These are phyloP conservation scores for Rhinoptilus africanus DNA, from an alignment of 2,113 vertebrate genomes.

Conservation along the genomic window DNA sequence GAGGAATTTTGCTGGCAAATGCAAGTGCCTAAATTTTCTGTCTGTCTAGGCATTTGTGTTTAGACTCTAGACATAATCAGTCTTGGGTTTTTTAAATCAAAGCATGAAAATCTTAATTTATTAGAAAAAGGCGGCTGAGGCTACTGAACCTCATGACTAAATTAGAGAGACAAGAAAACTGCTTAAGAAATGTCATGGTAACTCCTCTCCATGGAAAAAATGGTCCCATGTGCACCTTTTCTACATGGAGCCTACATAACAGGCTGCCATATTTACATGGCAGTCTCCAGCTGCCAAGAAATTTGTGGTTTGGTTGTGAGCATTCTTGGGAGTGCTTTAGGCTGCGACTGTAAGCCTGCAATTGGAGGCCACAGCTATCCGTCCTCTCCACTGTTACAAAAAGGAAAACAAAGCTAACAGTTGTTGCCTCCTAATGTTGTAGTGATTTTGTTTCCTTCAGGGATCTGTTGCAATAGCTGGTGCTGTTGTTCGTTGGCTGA, in stretches of 20 bases:
- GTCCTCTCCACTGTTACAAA: not conserved
- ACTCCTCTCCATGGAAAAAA: not conserved
- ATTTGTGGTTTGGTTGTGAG: not conserved
- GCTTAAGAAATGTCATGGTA: not conserved
- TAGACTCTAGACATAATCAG: not conserved
- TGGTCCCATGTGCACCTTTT: not conserved
- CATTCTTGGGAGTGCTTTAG: not conserved
- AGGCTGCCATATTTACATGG: not conserved
- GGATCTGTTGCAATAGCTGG: slow-evolving; percentile 97
- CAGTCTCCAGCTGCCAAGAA: not conserved
- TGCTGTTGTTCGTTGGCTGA: slow-evolving; percentile 92
- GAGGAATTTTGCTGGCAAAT: not conserved
- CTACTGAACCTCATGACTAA: not conserved
- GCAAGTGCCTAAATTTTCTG: not conserved
- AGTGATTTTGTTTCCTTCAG: slow-evolving; percentile 66
- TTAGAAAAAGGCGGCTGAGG: not conserved
- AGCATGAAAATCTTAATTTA: not conserved
- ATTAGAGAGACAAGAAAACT: not conserved
- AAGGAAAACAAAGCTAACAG: not conserved
- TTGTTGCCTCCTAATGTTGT: not conserved
- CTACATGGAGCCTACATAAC: not conserved
- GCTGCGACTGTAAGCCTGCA: not conserved
- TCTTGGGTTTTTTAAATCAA: not conserved
- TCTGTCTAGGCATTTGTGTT: not conserved
- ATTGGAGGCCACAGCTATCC: not conserved